Evolutionary conservation across 2,888 invertebrate genomes (phyloP).

Genomic region (Melinaea menophilus): DNA sequence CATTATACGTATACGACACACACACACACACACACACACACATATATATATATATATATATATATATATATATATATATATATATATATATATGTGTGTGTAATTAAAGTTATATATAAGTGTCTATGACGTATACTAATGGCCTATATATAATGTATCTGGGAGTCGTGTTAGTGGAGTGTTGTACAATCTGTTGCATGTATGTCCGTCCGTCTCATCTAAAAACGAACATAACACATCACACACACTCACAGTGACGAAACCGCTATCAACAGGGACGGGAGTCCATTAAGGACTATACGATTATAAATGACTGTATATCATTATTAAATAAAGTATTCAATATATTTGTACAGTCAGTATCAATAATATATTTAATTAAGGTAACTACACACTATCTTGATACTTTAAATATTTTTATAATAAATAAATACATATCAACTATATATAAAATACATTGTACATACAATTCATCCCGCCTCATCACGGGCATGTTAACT

Average conservation of each 20-base stretch:
- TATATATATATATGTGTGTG: slow-evolving; percentile 28
- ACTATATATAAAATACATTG: neutral
- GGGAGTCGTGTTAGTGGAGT: slow-evolving; percentile 31
- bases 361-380: too few relatives aligned
- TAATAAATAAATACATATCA: too few relatives aligned
- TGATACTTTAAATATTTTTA: too few relatives aligned
- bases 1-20: slow-evolving; percentile 8
- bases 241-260: slow-evolving; percentile 5
- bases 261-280: too few relatives aligned
- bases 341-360: too few relatives aligned
- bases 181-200: slow-evolving; percentile 58
- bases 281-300: too few relatives aligned
- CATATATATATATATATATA: slow-evolving; percentile 42
- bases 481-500: slow-evolving; percentile 2
- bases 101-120: neutral
- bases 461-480: neutral
- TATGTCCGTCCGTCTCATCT: slow-evolving; percentile 32
- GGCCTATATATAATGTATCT: slow-evolving; percentile 27
- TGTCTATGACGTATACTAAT: neutral
- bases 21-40: slow-evolving; percentile 5
- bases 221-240: slow-evolving; percentile 23
- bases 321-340: too few relatives aligned
- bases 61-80: slow-evolving; percentile 41
- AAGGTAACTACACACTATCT: too few relatives aligned
- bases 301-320: too few relatives aligned